These are phyloP conservation scores for Andricus grossulariae DNA, from an alignment of 1,140 invertebrate genomes.

Conservation along the genomic window DNA sequence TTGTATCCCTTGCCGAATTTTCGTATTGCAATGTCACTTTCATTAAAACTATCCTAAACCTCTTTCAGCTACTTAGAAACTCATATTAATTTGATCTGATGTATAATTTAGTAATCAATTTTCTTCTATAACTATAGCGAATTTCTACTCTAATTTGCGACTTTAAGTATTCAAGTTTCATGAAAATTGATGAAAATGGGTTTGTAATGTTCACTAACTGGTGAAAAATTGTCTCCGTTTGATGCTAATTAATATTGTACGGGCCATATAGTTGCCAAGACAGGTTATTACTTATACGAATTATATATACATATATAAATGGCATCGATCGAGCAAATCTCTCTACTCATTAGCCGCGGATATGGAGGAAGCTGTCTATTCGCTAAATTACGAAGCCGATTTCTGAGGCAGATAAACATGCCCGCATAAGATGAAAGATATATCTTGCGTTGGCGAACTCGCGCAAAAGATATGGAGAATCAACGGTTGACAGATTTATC, in stretches of 20 bases:
- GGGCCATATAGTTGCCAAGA: not conserved
- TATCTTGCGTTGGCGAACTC: constrained; percentile 27
- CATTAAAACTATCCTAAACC: too few relatives aligned
- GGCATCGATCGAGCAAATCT: not conserved
- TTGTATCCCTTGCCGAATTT: not conserved
- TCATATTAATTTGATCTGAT: not conserved
- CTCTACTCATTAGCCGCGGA: constrained; percentile 13
- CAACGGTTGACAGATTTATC: constrained; percentile 42
- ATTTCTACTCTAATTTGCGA: not conserved
- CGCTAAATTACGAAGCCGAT: constrained; percentile 45
- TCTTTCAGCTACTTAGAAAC: not conserved
- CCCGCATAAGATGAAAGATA: constrained; percentile 27
- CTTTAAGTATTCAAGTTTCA: not conserved
- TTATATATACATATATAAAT: not conserved
- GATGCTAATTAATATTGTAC: constrained; percentile 16
- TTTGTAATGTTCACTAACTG: constrained; percentile 22
- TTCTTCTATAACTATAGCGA: not conserved
- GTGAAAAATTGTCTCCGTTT: constrained; percentile 17
- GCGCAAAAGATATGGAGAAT: constrained; percentile 35
- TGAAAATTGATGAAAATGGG: constrained; percentile 14
- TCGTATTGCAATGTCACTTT: too few relatives aligned
- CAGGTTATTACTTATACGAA: constrained; percentile 4
- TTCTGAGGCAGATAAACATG: constrained; percentile 38
- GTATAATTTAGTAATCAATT: constrained; percentile 14
- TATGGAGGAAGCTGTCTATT: constrained; percentile 33